Evolutionary conservation across 1,140 invertebrate genomes (phyloP).

Genomic region (Venturia canescens): DNA sequence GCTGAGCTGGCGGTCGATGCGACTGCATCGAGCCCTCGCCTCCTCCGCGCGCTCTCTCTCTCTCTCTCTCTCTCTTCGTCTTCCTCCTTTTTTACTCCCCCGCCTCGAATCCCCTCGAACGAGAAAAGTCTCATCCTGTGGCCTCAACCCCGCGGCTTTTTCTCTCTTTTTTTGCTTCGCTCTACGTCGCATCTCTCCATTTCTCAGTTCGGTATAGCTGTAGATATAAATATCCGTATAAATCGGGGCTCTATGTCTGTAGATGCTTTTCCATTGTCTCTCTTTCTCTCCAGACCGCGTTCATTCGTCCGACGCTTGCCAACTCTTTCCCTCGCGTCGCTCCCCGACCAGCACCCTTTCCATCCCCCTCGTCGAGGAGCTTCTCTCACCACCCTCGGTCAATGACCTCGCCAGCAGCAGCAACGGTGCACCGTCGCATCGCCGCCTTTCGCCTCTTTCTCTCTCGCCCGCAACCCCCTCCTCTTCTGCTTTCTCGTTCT

Average conservation of each 20-base stretch:
- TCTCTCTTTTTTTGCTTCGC: constrained; percentile 38
- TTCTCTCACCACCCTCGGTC: constrained; percentile 36
- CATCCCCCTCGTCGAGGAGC: not conserved
- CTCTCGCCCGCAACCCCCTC: not conserved
- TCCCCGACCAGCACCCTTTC: not conserved
- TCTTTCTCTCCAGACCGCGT: not conserved
- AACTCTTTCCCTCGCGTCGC: constrained; percentile 1
- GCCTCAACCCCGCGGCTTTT: constrained; percentile 8
- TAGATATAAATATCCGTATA: constrained; percentile 3
- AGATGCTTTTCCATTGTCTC: constrained; percentile 1
- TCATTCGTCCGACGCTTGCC: not conserved
- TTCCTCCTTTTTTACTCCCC: constrained; percentile 54
- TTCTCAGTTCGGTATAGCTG: constrained; percentile 1
- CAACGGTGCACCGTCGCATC: constrained; percentile 24
- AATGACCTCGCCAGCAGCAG: constrained; percentile 35
- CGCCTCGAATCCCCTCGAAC: not conserved
- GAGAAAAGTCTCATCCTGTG: constrained; percentile 1
- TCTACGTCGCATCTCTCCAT: constrained; percentile 3
- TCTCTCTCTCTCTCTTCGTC: constrained; percentile 13
- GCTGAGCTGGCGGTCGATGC: constrained; percentile 29
- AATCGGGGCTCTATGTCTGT: not conserved
- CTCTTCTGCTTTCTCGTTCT: constrained; percentile 30
- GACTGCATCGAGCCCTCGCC: constrained; percentile 42
- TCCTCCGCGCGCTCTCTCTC: constrained; percentile 34
- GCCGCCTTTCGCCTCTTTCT: not conserved